phyloP scores from a whole-genome alignment of 2,113 vertebrate species.

The Jaculus jaculus region DNA sequence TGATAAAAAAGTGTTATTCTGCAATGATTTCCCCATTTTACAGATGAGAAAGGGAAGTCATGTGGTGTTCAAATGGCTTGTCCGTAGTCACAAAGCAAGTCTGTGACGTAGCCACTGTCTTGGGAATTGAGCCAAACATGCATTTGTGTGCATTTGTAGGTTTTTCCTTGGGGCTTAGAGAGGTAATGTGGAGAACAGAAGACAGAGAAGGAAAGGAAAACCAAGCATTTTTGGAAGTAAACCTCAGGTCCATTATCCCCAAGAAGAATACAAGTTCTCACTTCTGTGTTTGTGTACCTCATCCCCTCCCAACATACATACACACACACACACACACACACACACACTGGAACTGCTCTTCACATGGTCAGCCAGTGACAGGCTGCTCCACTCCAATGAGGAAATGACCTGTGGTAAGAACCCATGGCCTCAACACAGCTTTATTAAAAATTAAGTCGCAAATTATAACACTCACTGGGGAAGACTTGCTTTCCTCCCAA shows the following conservation, averaged over 20 bases:
- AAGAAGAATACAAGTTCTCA: neutral
- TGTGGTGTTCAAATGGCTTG: neutral
- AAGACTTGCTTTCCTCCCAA: constrained; percentile 83
- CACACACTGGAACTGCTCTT: neutral
- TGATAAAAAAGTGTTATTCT: neutral
- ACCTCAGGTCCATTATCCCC: neutral
- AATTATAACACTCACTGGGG: constrained; percentile 78
- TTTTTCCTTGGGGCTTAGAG: neutral
- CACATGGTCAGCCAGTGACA: rapidly evolving
- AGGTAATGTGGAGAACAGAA: neutral
- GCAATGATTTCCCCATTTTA: neutral
- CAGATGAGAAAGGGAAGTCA: neutral
- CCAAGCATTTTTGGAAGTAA: neutral
- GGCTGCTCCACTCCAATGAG: neutral
- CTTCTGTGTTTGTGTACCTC: too few relatives aligned
- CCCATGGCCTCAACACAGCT: constrained; percentile 46
- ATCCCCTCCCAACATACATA: rapidly evolving
- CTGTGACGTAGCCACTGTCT: neutral
- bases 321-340: neutral
- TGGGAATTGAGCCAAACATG: neutral
- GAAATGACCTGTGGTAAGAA: constrained; percentile 36
- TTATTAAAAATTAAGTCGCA: constrained; percentile 81
- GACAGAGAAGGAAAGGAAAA: neutral
- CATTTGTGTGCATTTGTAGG: neutral
- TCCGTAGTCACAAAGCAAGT: neutral